Base-by-base conservation (phyloP, 2,113 vertebrate species). In the Mormoops blainvillei region DNA sequence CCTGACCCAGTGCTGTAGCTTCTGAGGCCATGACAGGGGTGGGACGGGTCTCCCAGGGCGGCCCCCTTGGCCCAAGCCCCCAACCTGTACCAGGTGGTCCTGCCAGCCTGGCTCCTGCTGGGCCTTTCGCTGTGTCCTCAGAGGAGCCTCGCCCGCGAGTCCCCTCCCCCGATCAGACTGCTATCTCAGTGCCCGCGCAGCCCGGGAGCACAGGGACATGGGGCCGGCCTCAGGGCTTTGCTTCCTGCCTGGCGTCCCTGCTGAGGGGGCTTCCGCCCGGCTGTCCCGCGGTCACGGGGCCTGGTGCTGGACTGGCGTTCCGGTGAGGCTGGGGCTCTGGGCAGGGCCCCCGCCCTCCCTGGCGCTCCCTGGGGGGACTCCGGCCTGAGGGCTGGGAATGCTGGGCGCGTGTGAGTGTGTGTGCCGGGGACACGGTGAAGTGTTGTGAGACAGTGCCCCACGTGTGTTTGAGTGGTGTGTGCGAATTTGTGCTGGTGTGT, bases 191-290 rank as follows among this genome's bases (percentile, higher is more conserved):
- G 31, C 43, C 28, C 28, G 13, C 7, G 16, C 63, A 61, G 43
- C 0, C 2, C 41, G 13, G 14, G 54, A 28, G 58, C 26, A 13
- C 26, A 43, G 14, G 15, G 48, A 8, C 0, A 0, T 11, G 50
- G 61, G 38, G 8, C 33, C 5, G 22, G 24, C 33, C 41, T 86
- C 45, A 4, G 2, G 2, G 26, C n/a, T 41, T 31, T 41, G 33
- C 43, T n/a, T 61, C 36, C 48, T 63, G 28, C 68, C 68, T 3
- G 5, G 36, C 19, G 31, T 67, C 11, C 4, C 26, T 36, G 56
- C 45, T 5, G 5, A 41, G 50, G 54, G 73, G 8, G 43, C 38
- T 68, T 58, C 61, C 73, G 13, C 41, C 13, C 43, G 65, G 52
- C 14, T 48, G 36, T 82, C 68, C 68, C 56, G 33, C 18, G 18